Evolutionary conservation across 2,888 invertebrate genomes (phyloP), one percentile per base, ranked within the genome.

Genomic region (Dynastes tityus): DNA sequence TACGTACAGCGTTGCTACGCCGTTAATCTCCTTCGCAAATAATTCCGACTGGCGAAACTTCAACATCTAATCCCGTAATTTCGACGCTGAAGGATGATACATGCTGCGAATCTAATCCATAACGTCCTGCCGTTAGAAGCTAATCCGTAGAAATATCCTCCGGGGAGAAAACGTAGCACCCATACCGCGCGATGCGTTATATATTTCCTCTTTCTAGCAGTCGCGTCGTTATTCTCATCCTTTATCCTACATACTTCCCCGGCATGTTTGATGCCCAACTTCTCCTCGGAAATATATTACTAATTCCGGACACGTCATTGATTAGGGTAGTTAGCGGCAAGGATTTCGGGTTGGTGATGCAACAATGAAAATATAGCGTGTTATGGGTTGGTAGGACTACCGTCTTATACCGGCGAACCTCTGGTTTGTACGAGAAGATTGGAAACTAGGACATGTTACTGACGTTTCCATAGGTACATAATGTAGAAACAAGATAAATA

Each of bases 21-120:
- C 16, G 65, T 68, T 68, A 68, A 68, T 68, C 68, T 29, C 45
- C 3, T 68, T 27, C 27, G 68, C 27, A 29, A 49, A 68, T 49
- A 68, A 68, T 68, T 68, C 68, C 68, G n/a, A 4, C 13, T 2
- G 51, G 49, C 51, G 68, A 68, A 68, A 68, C 32, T 68, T 68
- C 51, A 68, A 51, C 5, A 51, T 29, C 68, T 68, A 68, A 68
- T 51, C 51, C 68, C 11, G 51, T 29, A 68, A 68, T 68, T 68
- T 68, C 68, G 55, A 22, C 27, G 49, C 51, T 51, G 68, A 22
- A 68, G 68, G 51, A 68, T 68, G 67, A 68, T 68, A 51, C 68
- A 68, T 68, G 68, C 68, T 29, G 68, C 29, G 27, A 49, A 22
- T n/a, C 68, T 68, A 68, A 68, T 68, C 68, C 68, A 68, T 68